phyloP scores from a whole-genome alignment of 2,888 invertebrate species.

The Panorpa germanica region DNA sequence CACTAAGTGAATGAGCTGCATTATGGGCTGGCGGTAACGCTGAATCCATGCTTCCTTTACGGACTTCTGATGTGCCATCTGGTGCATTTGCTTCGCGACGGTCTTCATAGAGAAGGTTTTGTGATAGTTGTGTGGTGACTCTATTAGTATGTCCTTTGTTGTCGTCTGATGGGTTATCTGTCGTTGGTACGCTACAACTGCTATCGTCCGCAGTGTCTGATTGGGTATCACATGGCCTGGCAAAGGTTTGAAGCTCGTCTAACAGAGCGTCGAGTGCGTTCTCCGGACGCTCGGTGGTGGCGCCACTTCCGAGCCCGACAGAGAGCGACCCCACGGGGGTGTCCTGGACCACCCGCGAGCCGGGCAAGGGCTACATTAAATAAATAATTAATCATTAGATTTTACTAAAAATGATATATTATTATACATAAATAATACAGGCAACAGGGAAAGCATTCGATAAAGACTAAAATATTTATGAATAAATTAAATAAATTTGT shows the following conservation, averaged over 20 bases:
- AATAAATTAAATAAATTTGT: too few relatives aligned
- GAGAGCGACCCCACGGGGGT: constrained; percentile 35
- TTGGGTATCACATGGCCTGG: too few relatives aligned
- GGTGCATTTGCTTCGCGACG: constrained; percentile 16
- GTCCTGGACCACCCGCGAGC: constrained; percentile 40
- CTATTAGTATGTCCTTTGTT: constrained; percentile 25
- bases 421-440: too few relatives aligned
- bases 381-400: constrained; percentile 7
- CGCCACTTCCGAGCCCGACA: constrained; percentile 32
- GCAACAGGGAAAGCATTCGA: too few relatives aligned
- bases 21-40: constrained; percentile 22
- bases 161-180: constrained; percentile 25
- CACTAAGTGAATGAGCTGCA: constrained; percentile 19
- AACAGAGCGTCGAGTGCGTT: constrained; percentile 95
- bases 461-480: too few relatives aligned
- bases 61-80: constrained; percentile 14
- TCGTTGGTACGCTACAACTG: constrained; percentile 17
- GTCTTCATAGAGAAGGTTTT: constrained; percentile 20
- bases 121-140: constrained; percentile 25
- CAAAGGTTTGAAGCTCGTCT: constrained; percentile 83
- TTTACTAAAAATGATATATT: constrained; percentile 3
- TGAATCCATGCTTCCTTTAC: constrained; percentile 33
- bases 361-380: constrained; percentile 33
- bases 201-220: constrained; percentile 13
- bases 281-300: constrained; percentile 57